Conservation (phyloP, 2,888 invertebrate species). For the Junonia oenone region DNA sequence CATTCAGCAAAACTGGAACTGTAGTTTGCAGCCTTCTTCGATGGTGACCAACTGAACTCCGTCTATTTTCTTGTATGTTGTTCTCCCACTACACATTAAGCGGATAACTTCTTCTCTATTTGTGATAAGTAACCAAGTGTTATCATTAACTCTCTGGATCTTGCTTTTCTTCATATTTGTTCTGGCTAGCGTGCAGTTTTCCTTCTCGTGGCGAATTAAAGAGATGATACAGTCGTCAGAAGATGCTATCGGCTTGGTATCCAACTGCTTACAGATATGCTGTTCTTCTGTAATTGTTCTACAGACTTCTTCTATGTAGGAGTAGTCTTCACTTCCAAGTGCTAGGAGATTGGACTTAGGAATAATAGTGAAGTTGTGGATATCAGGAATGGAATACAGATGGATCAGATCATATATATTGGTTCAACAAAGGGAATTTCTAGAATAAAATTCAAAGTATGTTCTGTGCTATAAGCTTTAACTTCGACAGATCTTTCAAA, state of each 20-base stretch:
- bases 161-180: not conserved
- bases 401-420: no score
- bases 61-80: not conserved
- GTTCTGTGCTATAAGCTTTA: no score
- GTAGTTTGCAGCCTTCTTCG: no score
- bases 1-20: not conserved
- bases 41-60: not conserved
- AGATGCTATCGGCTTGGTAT: not conserved
- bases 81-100: not conserved
- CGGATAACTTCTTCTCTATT: not conserved
- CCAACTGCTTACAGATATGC: not conserved
- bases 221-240: slow-evolving; percentile 1
- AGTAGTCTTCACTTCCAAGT: no score
- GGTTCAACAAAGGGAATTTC: no score
- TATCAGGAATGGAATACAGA: no score
- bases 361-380: no score
- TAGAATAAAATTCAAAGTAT: no score
- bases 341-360: no score
- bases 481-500: no score
- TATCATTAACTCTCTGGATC: not conserved
- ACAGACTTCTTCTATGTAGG: not conserved
- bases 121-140: not conserved
- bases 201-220: not conserved
- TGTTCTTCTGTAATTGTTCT: slow-evolving; percentile 1
- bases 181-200: not conserved